Evolutionary conservation across 2,888 invertebrate genomes (phyloP).

Genomic region (Tineola bisselliella): DNA sequence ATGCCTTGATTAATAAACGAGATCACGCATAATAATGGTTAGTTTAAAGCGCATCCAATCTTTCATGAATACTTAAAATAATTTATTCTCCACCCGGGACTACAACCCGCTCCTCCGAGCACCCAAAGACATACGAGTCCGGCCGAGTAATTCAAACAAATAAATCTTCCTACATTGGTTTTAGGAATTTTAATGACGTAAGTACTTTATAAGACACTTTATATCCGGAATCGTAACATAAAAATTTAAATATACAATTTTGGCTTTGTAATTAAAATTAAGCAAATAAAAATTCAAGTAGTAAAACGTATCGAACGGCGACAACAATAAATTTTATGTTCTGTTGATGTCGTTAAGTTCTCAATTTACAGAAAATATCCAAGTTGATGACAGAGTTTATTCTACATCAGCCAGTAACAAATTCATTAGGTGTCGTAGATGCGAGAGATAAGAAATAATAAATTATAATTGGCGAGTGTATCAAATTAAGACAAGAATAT

Average conservation of each 20-base stretch:
- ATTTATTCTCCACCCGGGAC: background rate
- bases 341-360: constrained; percentile 38
- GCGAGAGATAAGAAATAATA: background rate
- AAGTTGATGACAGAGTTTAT: constrained; percentile 46
- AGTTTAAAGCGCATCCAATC: background rate
- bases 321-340: constrained; percentile 10
- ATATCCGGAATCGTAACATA: background rate
- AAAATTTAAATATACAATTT: background rate
- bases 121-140: background rate
- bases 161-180: background rate
- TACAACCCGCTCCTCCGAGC: background rate
- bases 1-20: background rate
- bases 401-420: constrained; percentile 35
- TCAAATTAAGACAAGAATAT: constrained; percentile 1
- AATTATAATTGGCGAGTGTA: background rate
- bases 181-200: background rate
- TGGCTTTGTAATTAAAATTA: constrained; percentile 3
- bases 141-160: background rate
- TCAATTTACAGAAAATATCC: constrained; percentile 51
- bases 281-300: background rate
- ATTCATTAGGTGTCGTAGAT: constrained; percentile 32
- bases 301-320: constrained; percentile 3
- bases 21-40: background rate
- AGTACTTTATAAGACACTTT: background rate
- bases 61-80: background rate